Evolutionary conservation across 2,797 vertebrate species (phyloP), one percentile per base, ranked within the genome.

Genomic region (Gallinago nigripennis): DNA sequence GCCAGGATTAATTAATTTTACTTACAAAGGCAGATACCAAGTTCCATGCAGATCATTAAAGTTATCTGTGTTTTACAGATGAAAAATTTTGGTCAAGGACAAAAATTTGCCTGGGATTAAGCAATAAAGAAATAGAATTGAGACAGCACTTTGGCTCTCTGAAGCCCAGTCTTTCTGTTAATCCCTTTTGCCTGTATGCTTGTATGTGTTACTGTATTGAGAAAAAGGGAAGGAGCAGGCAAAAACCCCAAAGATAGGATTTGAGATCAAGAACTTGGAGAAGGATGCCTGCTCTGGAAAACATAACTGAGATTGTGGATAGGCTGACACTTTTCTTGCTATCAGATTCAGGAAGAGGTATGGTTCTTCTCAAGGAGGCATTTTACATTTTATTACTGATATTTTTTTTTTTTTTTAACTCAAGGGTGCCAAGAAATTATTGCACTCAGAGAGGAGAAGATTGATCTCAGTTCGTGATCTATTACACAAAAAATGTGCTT

Each of bases 331-430:
- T 12, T 75, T 43, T 39, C 37, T 31, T 70, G 3, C 64, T 51
- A 15, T 5, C 16, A 28, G 20, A n/a, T 30, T 81, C 17, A 64
- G 50, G 48, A 60, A 19, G 18, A 60, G 18, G 3, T 41, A 6
- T 41, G 17, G 86, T 90, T 81, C 27, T 31, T 73, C 24, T 70
- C 24, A 56, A 75, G 39, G 31, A 82, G 25, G 11, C 9, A 27
- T 43, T 78, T 71, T 50, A 35, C 10, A 30, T 39, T 78, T 71
- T 50, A n/a, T 50, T 75, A 37, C 14, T 30, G 41, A 8, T 54
- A 25, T 37, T 2, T 64, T 4, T 6, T 2, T 25, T 11, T 20
- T 28, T 33, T 8, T 6, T 30, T 10, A 1, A 1, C 31, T 43
- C 8, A 30, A 30, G 37, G 3, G 13, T 46, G 41, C 25, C 43